Evolutionary conservation across 2,113 vertebrate genomes (phyloP), one percentile per base, ranked within the genome.

Genomic region (Psittacula cyanocephala): DNA sequence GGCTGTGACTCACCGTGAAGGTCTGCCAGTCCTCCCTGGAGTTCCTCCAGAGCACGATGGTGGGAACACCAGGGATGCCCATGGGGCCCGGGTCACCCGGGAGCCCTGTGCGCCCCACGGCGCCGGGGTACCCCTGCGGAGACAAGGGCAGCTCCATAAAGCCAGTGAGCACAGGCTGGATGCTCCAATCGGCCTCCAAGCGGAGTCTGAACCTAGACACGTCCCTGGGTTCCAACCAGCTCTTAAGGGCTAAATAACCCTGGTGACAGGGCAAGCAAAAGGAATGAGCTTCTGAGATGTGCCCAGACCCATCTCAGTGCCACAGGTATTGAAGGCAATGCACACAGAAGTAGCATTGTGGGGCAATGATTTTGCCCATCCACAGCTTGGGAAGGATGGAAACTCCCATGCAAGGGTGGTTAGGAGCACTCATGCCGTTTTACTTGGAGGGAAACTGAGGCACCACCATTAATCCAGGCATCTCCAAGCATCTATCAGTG

Each of bases 31-130:
- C 99, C 69, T 99, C 98, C 17, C 86, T 95, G 16, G 98, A 98
- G 91, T 99, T 99, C 91, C 96, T 98, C 98, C 98, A 99, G 64
- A 99, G 97, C 88, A 99, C 92, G 17, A 99, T 41, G 28, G 95
- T 97, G 28, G 99, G 99, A 67, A 98, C 94, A 33, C 99, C 99
- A 0, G 98, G 94, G 13, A 95, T 96, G 44, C 99, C 99, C 5
- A 64, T 95, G 29, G 97, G 97, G 20, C 99, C 99, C 0, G 86
- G 96, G 11, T 96, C 91, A 2, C 99, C 99, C 0, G 47, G 97
- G 70, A 79, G 96, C 3, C 99, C 99, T 1, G 7, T 74, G 46
- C 81, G 89, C 8, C 99, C 99, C 97, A 94, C 44, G 37, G 86
- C 87, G 25, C 99, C 99, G 1, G 90, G 96, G 35, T 91, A 72